A percentile compares a stretch with the other conserved stretches of the same genome.
Conservation (phyloP, 1,140 invertebrate genomes). For the Dinoponera quadriceps region DNA sequence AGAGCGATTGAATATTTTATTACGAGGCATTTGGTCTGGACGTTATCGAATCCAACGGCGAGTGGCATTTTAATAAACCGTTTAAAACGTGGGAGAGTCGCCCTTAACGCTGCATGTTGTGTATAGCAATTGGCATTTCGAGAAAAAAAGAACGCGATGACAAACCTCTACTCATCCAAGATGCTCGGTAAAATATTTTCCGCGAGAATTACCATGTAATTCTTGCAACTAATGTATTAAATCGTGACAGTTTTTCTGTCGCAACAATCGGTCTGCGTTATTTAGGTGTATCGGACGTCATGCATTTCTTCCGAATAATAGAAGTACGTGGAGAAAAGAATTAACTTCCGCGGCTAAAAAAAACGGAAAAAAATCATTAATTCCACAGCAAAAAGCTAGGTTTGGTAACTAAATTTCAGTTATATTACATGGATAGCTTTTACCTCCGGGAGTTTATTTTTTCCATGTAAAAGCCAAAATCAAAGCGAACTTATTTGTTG, state of each 20-base stretch:
- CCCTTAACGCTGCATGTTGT: too few relatives aligned
- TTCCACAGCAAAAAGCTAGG: too few relatives aligned
- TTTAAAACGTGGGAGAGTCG: not conserved
- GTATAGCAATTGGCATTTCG: conserved; percentile 9
- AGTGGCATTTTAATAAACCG: conserved; percentile 8
- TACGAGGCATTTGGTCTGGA: not conserved
- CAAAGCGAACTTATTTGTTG: not conserved
- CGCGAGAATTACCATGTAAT: not conserved
- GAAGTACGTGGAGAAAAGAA: too few relatives aligned
- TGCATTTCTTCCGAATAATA: not conserved
- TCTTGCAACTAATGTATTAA: not conserved
- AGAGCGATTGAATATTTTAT: conserved; percentile 11
- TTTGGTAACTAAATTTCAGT: too few relatives aligned
- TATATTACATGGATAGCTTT: too few relatives aligned
- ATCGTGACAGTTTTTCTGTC: not conserved
- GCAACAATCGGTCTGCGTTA: conserved; percentile 7
- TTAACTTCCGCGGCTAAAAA: too few relatives aligned
- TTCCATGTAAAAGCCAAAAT: not conserved
- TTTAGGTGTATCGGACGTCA: not conserved
- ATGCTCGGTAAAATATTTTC: not conserved
- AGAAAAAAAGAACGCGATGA: not conserved
- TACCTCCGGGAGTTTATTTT: too few relatives aligned
- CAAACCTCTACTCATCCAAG: not conserved
- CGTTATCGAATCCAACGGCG: not conserved
- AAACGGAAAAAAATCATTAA: too few relatives aligned